Conservation (phyloP, 2,113 vertebrate species). For the Rhabdomys dilectus region DNA sequence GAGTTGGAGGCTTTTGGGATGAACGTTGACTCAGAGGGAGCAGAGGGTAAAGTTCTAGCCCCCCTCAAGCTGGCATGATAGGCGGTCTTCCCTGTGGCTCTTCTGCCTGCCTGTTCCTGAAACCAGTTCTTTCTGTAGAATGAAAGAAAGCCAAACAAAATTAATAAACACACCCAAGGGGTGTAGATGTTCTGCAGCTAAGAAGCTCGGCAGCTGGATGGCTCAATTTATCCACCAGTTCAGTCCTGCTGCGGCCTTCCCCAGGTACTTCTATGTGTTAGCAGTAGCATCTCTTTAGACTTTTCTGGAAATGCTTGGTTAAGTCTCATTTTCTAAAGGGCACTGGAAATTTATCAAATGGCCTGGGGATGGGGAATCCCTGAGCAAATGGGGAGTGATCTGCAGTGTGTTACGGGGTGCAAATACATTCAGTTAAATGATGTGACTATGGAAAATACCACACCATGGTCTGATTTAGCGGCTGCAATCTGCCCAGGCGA, state of each 20-base stretch:
- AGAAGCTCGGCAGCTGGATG: neutral
- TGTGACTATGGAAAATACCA: slow-evolving; percentile 49
- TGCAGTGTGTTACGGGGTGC: neutral
- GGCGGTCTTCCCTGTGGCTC: neutral
- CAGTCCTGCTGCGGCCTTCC: slow-evolving; percentile 10
- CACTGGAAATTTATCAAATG: slow-evolving; percentile 48
- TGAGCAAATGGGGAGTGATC: slow-evolving; percentile 44
- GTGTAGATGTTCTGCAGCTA: neutral
- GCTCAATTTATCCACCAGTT: neutral
- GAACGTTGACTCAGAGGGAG: neutral
- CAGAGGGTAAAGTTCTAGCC: neutral
- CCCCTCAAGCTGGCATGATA: neutral
- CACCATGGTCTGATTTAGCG: slow-evolving; percentile 13
- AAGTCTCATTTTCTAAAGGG: slow-evolving; percentile 45
- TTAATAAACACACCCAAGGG: neutral
- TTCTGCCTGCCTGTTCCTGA: slow-evolving; percentile 26
- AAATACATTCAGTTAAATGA: slow-evolving; percentile 56
- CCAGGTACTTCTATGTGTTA: slow-evolving; percentile 47
- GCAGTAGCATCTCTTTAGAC: slow-evolving; percentile 13
- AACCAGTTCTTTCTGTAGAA: neutral
- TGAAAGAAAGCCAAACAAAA: neutral
- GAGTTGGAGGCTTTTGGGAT: neutral
- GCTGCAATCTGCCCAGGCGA: neutral
- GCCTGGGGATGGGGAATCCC: neutral
- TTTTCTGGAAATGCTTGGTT: slow-evolving; percentile 62